Base-by-base conservation (phyloP, 1,140 invertebrate species). In the Diorhabda carinulata region DNA sequence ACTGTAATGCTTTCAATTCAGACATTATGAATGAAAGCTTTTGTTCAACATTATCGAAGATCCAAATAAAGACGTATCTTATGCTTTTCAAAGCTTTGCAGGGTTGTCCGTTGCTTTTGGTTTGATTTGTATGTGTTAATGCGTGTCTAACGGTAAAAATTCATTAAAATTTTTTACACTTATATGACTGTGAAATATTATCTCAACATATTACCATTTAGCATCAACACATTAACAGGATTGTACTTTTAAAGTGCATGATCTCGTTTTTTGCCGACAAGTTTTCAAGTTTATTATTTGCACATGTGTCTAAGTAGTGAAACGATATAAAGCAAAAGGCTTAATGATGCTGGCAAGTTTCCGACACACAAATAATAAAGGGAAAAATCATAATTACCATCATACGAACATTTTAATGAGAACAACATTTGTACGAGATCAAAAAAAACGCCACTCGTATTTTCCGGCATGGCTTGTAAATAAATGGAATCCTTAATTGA, bases 401-500 rank as follows among this genome's bases (percentile, higher is more conserved):
- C 47, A 52, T 52, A 61, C 41, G 43, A 62, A 44, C n/a, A 62
- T 44, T 62, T 44, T 62, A 44, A 62, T 62, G n/a, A 43, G 61
- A 62, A 62, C 43, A 62, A 62, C 43, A 62, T 43, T 44, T 43
- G 9, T 43, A 62, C 9, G 5, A 5, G 43, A 10, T 52, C 47
- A 52, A 52, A 52, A 43, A 43, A 62, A 62, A 8, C 43, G 3
- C 9, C 10, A 10, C 43, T 43, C n/a, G 61, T 10, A 62, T 62
- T 47, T 10, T 43, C 43, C 61, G 42, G 61, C 3, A 43, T 62
- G 41, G 6, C 6, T 52, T 9, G 43, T 9, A 44, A 62, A 62
- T 41, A 62, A 43, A 62, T 62, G 61, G 44, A 62, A 62, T n/a
- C 44, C 63, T 59, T 66, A 66, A 66, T 66, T 66, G 65, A 60